A percentile compares a stretch with the other conserved stretches of the same genome.
Evolutionary conservation across 2,797 vertebrate genomes (phyloP).

Genomic region (Enteromius radiatus): DNA sequence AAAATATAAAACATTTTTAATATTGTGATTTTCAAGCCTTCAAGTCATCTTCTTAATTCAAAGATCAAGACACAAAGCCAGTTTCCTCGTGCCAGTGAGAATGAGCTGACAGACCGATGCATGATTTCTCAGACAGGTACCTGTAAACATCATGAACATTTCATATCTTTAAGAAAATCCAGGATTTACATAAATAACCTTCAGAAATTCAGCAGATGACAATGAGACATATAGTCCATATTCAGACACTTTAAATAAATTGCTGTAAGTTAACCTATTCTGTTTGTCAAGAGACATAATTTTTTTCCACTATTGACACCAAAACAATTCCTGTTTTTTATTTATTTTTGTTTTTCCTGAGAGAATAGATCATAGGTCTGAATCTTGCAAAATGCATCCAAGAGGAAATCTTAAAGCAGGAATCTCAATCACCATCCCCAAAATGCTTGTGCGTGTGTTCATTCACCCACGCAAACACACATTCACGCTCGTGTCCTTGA

Average conservation of each 20-base stretch:
- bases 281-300: neutral
- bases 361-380: neutral
- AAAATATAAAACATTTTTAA: neutral
- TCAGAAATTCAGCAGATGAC: neutral
- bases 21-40: too few relatives aligned
- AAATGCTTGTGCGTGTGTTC: neutral
- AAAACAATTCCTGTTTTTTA: neutral
- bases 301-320: neutral
- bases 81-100: neutral
- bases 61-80: neutral
- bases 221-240: neutral
- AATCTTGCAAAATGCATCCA: constrained; percentile 1
- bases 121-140: neutral
- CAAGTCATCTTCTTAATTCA: neutral
- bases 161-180: neutral
- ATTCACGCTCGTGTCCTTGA: constrained; percentile 51
- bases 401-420: neutral
- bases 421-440: neutral
- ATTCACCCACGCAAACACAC: neutral
- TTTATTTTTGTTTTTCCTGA: neutral
- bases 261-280: neutral
- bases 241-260: neutral
- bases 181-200: neutral
- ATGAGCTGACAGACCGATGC: neutral
- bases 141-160: neutral